Conservation (phyloP, 1,140 invertebrate genomes). For the Anadara kagoshimensis region DNA sequence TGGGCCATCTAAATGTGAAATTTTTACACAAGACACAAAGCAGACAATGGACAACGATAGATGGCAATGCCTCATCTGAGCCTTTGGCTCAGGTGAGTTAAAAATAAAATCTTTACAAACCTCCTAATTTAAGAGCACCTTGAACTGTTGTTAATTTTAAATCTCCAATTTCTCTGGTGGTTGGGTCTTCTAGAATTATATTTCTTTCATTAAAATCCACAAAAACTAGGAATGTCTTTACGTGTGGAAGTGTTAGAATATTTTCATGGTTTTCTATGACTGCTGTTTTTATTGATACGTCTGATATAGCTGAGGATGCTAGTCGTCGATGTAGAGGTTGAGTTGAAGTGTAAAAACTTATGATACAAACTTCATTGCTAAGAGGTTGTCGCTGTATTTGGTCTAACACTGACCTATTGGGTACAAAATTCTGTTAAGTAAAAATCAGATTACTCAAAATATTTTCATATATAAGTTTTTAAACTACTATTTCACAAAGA, state of each 20-base stretch:
- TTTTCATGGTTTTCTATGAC: not conserved
- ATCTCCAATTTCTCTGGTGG: conserved; percentile 23
- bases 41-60: not conserved
- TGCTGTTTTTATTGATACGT: not conserved
- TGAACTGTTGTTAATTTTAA: conserved; percentile 26
- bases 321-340: not conserved
- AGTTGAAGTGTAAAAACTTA: conserved; percentile 8
- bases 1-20: too few species aligned
- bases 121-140: conserved; percentile 21
- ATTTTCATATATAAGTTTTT: too few species aligned
- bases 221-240: conserved; percentile 19
- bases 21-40: not conserved
- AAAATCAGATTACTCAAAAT: too few species aligned
- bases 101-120: conserved; percentile 16
- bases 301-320: not conserved
- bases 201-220: conserved; percentile 42
- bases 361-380: not conserved
- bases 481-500: too few species aligned
- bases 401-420: conserved; percentile 4
- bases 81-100: not conserved
- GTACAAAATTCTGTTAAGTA: too few species aligned
- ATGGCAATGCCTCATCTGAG: not conserved
- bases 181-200: conserved; percentile 38
- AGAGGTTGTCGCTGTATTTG: not conserved
- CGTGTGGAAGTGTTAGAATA: not conserved